Conservation (phyloP, 1,140 invertebrate species). For the Aphidius gifuensis region DNA sequence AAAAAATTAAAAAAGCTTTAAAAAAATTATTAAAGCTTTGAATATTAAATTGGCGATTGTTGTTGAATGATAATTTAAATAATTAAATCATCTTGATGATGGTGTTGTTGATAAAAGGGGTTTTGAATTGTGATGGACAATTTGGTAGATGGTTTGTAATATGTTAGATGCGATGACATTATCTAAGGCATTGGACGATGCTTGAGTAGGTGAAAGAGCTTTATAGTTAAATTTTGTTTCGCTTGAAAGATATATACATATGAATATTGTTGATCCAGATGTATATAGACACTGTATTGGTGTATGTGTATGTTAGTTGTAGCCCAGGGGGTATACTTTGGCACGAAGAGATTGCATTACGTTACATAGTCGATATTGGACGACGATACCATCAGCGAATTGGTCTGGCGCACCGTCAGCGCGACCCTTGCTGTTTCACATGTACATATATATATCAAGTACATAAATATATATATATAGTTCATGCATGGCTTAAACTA, state of each 20-base stretch:
- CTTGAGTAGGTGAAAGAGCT: slow-evolving; percentile 6
- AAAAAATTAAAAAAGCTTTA: too few relatives aligned
- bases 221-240: too few relatives aligned
- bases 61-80: too few relatives aligned
- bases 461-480: too few relatives aligned
- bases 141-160: neutral
- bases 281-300: too few relatives aligned
- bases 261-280: too few relatives aligned
- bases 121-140: too few relatives aligned
- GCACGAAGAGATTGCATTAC: slow-evolving; percentile 18
- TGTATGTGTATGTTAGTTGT: neutral
- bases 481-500: too few relatives aligned
- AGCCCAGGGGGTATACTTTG: slow-evolving; percentile 9
- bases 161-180: slow-evolving; percentile 16
- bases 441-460: neutral
- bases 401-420: slow-evolving; percentile 16
- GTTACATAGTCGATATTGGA: slow-evolving; percentile 15
- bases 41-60: too few relatives aligned
- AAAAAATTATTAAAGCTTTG: too few relatives aligned
- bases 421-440: neutral
- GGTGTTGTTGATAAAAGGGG: neutral
- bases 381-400: slow-evolving; percentile 22
- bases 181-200: neutral
- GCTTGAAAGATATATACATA: too few relatives aligned
- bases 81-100: too few relatives aligned